Percentiles rank a stretch among this genome's conserved stretches.
phyloP scores from a whole-genome alignment of 2,113 vertebrate species.

The Haplochromis vanheusdeni region DNA sequence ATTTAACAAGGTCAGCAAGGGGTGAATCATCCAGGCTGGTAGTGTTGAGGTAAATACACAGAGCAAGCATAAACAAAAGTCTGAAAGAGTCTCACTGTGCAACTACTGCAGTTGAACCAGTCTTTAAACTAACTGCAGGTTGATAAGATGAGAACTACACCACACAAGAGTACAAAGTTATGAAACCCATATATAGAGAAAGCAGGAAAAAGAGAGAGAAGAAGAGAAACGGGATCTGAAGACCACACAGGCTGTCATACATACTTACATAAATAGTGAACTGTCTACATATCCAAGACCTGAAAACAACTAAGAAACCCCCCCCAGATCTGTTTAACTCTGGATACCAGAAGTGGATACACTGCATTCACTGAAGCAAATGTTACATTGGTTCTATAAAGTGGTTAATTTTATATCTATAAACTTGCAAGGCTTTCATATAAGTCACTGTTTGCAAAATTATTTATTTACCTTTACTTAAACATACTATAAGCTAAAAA shows the following conservation, averaged over 20 bases:
- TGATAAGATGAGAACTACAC: not conserved
- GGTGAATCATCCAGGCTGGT: not conserved
- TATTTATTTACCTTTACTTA: not conserved
- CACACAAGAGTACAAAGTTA: not conserved
- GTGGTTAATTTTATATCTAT: not conserved
- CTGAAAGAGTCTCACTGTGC: not conserved
- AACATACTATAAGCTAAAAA: not conserved
- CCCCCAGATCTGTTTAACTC: not conserved
- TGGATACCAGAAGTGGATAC: not conserved
- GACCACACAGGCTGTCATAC: not conserved
- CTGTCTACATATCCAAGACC: not conserved
- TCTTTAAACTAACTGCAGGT: not conserved
- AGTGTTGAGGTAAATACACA: not conserved
- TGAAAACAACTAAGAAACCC: not conserved
- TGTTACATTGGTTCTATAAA: not conserved
- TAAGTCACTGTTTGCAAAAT: not conserved
- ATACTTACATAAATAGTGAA: not conserved
- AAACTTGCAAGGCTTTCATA: not conserved
- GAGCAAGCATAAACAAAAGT: not conserved
- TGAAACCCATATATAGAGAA: not conserved
- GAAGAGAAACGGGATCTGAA: not conserved
- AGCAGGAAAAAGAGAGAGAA: not conserved
- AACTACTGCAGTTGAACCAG: not conserved
- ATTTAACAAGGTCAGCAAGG: not conserved
- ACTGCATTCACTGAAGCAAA: not conserved